These are phyloP conservation scores for Halcyon malimbica DNA, from an alignment of 2,113 vertebrate genomes.

Conservation along the genomic window DNA sequence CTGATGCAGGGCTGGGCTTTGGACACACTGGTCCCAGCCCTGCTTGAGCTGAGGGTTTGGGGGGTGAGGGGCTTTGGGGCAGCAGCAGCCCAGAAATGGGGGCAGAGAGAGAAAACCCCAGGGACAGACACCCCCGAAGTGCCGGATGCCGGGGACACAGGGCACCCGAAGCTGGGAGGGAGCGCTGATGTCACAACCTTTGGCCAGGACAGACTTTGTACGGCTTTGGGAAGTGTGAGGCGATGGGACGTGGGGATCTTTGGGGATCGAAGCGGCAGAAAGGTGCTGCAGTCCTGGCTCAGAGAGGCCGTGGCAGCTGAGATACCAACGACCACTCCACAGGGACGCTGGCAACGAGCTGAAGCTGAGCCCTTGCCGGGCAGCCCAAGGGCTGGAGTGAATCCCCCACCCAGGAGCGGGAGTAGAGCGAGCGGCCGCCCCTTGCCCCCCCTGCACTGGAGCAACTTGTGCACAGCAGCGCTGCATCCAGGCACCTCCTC, in stretches of 20 bases:
- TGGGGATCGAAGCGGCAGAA: background rate
- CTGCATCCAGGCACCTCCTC: background rate
- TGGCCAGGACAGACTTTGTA: background rate
- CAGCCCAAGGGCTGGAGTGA: fast-evolving
- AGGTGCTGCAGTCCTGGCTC: background rate
- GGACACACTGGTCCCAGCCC: fast-evolving
- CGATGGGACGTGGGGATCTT: fast-evolving
- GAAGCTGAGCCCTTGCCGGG: fast-evolving
- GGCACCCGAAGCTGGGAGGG: fast-evolving
- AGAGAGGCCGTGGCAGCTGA: fast-evolving
- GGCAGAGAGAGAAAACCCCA: background rate
- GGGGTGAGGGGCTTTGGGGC: background rate
- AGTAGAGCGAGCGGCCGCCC: background rate
- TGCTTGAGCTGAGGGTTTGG: fast-evolving
- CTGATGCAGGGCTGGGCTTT: fast-evolving
- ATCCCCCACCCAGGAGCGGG: background rate
- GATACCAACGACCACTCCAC: fast-evolving
- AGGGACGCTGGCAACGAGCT: fast-evolving
- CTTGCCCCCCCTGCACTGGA: fast-evolving
- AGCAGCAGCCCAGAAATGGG: background rate
- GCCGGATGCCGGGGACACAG: fast-evolving
- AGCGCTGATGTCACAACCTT: fast-evolving
- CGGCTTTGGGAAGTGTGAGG: background rate
- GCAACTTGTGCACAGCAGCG: background rate
- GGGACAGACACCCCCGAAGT: background rate